Percentiles rank a stretch among this genome's conserved stretches.
phyloP scores from a whole-genome alignment of 2,113 vertebrate genomes.

The Leuciscus idus region DNA sequence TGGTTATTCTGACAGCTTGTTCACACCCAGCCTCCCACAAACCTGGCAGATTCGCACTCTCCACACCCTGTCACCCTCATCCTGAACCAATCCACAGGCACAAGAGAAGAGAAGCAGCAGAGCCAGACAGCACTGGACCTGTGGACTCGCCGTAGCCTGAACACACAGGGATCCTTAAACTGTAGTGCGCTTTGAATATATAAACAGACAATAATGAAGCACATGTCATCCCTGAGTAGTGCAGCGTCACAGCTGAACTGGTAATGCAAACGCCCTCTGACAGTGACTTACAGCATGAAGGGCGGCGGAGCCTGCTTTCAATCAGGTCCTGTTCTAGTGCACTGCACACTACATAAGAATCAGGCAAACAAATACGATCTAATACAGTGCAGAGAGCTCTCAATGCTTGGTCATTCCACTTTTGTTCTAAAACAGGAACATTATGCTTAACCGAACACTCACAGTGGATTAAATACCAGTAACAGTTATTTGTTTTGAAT shows the following conservation, averaged over 20 bases:
- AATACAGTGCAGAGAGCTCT: neutral
- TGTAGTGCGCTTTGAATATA: neutral
- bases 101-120: neutral
- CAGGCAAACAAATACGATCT: neutral
- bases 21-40: slow-evolving; percentile 41
- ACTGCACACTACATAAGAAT: neutral
- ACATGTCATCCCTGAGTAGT: neutral
- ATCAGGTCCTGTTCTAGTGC: neutral
- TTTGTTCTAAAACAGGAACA: neutral
- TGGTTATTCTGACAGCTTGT: slow-evolving; percentile 43
- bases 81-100: slow-evolving; percentile 21
- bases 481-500: neutral
- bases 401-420: neutral
- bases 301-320: slow-evolving; percentile 2
- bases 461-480: neutral
- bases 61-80: slow-evolving; percentile 37
- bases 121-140: neutral
- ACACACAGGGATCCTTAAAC: neutral
- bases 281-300: slow-evolving; percentile 15
- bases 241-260: neutral
- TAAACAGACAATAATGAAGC: slow-evolving; percentile 9
- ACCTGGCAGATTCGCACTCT: slow-evolving; percentile 38
- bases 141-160: neutral
- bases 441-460: neutral
- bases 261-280: slow-evolving; percentile 21